These are phyloP conservation scores for Brachionus asplanchnoidis DNA, from an alignment of 1,140 invertebrate species.

Conservation along the genomic window DNA sequence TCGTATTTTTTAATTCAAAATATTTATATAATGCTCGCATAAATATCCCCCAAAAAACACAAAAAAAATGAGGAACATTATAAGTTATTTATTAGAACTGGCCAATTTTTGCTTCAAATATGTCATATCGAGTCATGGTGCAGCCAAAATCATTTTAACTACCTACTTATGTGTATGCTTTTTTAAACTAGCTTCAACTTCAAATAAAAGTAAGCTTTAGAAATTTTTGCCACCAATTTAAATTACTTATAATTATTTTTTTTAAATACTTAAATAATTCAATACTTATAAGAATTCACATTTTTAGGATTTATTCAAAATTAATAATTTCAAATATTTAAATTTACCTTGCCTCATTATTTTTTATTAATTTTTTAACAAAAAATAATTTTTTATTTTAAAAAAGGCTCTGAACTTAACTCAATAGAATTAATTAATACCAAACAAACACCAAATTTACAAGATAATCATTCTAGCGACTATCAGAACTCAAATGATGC, in stretches of 20 bases:
- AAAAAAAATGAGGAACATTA: not conserved
- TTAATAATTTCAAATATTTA: too few species aligned
- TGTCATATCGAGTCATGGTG: not conserved
- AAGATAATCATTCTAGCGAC: not conserved
- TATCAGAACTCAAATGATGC: not conserved
- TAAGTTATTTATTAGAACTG: not conserved
- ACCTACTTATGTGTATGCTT: not conserved
- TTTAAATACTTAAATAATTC: not conserved
- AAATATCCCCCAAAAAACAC: not conserved
- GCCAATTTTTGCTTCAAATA: not conserved
- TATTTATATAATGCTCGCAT: not conserved
- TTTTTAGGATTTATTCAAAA: too few species aligned
- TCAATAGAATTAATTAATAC: not conserved
- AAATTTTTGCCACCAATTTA: not conserved
- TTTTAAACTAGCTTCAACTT: not conserved
- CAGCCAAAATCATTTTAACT: not conserved
- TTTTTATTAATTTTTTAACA: not conserved
- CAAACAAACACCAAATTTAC: not conserved
- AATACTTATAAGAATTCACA: too few species aligned
- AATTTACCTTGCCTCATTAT: too few species aligned
- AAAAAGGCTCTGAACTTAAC: not conserved
- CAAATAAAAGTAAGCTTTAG: not conserved
- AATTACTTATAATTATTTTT: not conserved
- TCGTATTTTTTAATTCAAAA: not conserved
- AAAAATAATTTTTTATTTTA: too few species aligned